A percentile compares a stretch with the other conserved stretches of the same genome.
Evolutionary conservation across 64 coral and sea anemone genomes (phyloP).

Genomic region (Stylophora pistillata): DNA sequence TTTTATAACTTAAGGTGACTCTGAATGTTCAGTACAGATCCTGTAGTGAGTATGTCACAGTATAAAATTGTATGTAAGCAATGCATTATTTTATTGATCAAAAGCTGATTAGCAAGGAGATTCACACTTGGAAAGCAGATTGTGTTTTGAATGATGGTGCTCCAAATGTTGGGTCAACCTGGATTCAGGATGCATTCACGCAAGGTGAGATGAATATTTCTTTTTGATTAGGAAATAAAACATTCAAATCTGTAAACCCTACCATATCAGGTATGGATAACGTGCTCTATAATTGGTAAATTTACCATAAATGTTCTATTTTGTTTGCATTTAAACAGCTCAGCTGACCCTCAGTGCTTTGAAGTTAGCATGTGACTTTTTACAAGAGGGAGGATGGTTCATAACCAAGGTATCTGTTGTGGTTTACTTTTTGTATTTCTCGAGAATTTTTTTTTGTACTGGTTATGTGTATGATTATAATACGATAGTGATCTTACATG

Average conservation of each 20-base stretch:
- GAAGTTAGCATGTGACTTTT: constrained; percentile 82
- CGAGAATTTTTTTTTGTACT: too few species aligned
- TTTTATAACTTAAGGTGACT: too few species aligned
- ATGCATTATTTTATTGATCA: background rate
- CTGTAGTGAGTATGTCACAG: too few species aligned
- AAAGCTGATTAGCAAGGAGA: constrained; percentile 79
- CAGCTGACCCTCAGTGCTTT: constrained; percentile 87
- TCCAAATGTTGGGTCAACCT: constrained; percentile 91
- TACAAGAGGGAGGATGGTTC: constrained; percentile 95
- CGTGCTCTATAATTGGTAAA: background rate
- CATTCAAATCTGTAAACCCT: background rate
- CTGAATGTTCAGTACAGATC: too few species aligned
- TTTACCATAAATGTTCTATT: background rate
- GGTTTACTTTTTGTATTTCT: background rate
- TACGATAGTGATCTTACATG: background rate
- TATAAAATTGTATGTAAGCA: background rate
- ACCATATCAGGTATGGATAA: background rate
- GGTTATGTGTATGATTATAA: too few species aligned
- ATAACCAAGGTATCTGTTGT: constrained; percentile 80
- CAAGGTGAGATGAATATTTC: constrained; percentile 50
- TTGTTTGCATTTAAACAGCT: constrained; percentile 35
- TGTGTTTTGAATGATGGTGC: constrained; percentile 97
- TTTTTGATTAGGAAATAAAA: background rate
- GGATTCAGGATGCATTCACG: constrained; percentile 93
- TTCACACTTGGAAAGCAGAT: constrained; percentile 96